Conservation (phyloP, 2,888 invertebrate species). For the Calliphora vomitoria region DNA sequence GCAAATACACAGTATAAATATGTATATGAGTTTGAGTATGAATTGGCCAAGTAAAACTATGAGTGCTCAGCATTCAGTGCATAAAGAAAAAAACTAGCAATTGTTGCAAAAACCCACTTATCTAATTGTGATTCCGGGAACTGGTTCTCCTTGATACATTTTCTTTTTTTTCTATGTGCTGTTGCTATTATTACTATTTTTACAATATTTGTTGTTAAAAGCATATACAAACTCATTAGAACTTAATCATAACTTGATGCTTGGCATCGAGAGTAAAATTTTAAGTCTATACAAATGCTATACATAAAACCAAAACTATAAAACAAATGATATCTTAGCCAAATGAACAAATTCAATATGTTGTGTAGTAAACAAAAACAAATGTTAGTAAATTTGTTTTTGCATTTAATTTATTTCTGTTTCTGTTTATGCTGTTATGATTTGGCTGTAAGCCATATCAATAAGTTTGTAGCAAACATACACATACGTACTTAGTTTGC, state of each 20-base stretch:
- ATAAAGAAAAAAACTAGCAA: background rate
- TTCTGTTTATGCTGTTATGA: constrained; percentile 14
- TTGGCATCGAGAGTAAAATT: background rate
- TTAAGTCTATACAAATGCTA: too few relatives aligned
- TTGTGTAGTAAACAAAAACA: constrained; percentile 57
- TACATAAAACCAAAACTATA: constrained; percentile 16
- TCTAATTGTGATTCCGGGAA: constrained; percentile 73
- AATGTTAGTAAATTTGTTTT: constrained; percentile 47
- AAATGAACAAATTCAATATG: constrained; percentile 56
- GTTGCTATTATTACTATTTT: constrained; percentile 31
- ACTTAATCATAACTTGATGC: constrained; percentile 73
- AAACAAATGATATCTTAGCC: constrained; percentile 53
- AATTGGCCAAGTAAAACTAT: constrained; percentile 36
- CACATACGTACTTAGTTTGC: too few relatives aligned
- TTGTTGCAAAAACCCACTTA: constrained; percentile 65
- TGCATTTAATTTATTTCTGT: constrained; percentile 22
- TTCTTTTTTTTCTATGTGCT: constrained; percentile 31
- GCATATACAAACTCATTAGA: constrained; percentile 69
- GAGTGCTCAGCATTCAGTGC: constrained; percentile 3
- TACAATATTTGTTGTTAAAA: constrained; percentile 25
- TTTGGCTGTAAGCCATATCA: constrained; percentile 60
- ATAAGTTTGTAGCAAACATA: constrained; percentile 24
- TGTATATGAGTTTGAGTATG: constrained; percentile 2
- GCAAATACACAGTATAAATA: constrained; percentile 1
- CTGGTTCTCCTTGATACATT: constrained; percentile 73